Base-by-base conservation (phyloP, 2,797 vertebrate species). In the Fringilla coelebs region DNA sequence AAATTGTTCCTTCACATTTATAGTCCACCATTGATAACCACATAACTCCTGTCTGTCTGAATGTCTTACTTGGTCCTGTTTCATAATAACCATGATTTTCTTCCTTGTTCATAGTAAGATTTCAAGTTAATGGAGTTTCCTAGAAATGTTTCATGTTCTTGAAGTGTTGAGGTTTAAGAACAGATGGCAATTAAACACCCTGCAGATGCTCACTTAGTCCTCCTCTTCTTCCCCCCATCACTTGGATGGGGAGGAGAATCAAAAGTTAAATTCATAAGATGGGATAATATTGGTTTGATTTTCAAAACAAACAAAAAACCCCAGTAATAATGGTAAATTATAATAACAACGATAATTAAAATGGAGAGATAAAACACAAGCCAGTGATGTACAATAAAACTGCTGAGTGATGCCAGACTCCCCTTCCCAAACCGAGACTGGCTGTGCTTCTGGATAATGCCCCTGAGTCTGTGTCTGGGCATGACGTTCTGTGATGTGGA, bases 131-230 rank as follows among this genome's bases (percentile, higher is more conserved):
- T 21, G 49, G 13, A 24, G 12, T 7, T 52, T 70, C 22, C 29
- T 83, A 46, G 28, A 43, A 66, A 58, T 11, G 4, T 48, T 16
- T 82, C 29, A 31, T 19, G 41, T 61, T 82, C 45, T 29, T 40
- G 22, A 71, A 49, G 3, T 24, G 11, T 17, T 4, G 3, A 43
- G 36, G 15, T 63, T 86, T 49, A 71, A 71, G 66, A 57, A 11
- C 16, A 57, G 58, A 32, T 45, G 14, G 29, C 46, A 80, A 40
- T 31, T 46, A 40, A 19, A 1, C 1, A 16, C 20, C 7, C 18
- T 25, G 25, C 17, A 73, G 10, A 38, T 29, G 10, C 45, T 58
- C 0, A 1, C 13, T 58, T 49, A 17, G 14, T 7, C 3, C 16
- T 55, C 13, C 19, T 51, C 38, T 61, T 48, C 12, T n/a, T n/a